phyloP scores from a whole-genome alignment of 2,113 vertebrate species.

The Collichthys lucidus region DNA sequence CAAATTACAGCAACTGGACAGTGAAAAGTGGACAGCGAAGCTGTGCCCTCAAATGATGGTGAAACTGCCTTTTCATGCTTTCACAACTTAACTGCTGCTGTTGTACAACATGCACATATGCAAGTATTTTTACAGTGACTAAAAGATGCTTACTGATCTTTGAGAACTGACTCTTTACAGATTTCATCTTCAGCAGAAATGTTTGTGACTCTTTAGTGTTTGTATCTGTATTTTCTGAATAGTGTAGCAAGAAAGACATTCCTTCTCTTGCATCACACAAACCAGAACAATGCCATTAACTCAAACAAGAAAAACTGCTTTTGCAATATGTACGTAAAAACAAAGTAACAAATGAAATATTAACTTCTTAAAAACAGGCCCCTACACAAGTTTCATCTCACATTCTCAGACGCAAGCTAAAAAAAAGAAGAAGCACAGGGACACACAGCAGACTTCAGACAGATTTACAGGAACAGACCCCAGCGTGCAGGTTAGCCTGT shows the following conservation, averaged over 20 bases:
- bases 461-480: neutral
- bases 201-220: too few species aligned
- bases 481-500: neutral
- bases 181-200: too few species aligned
- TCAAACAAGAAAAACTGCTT: neutral
- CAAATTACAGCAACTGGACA: neutral
- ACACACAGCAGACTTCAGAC: neutral
- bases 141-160: too few species aligned
- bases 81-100: neutral
- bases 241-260: neutral
- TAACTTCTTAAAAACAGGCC: neutral
- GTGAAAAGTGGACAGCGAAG: neutral
- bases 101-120: neutral
- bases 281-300: neutral
- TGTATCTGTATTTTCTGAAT: too few species aligned
- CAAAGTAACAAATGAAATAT: neutral
- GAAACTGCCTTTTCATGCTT: conserved; percentile 7
- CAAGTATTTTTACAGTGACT: too few species aligned
- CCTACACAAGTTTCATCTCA: neutral
- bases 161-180: too few species aligned
- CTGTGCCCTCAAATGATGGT: conserved; percentile 6
- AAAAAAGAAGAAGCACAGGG: neutral
- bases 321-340: neutral
- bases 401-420: neutral
- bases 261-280: neutral